A percentile compares a stretch with the other conserved stretches of the same genome.
Conservation (phyloP, 92 coral and sea anemone genomes). For the Isaurus tuberculatus region DNA sequence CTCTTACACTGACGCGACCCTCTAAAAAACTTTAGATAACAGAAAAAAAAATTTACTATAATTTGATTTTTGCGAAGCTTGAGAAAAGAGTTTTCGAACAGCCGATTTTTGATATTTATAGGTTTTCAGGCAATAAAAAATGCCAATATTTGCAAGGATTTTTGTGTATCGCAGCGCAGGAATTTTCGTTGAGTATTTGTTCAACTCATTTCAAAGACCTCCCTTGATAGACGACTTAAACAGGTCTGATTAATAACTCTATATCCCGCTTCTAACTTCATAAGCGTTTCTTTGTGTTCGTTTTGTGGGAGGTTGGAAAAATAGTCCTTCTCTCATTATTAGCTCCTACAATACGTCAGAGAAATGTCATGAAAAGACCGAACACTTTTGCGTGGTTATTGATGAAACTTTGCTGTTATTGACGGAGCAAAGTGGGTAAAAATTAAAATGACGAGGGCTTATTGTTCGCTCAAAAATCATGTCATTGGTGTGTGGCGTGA, state of each 20-base stretch:
- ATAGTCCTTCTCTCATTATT: not conserved
- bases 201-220: constrained; percentile 34
- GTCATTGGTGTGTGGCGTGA: constrained; percentile 54
- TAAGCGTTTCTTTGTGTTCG: constrained; percentile 25
- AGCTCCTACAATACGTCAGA: constrained; percentile 21
- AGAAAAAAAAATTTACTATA: no score
- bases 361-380: constrained; percentile 31
- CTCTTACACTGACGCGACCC: no score
- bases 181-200: constrained; percentile 21
- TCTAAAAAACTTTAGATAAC: no score
- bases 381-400: constrained; percentile 40
- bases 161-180: constrained; percentile 37
- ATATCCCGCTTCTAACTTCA: constrained; percentile 22
- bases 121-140: no score
- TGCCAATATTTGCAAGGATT: not conserved
- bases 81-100: no score
- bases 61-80: no score
- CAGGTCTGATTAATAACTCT: constrained; percentile 35
- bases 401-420: constrained; percentile 49
- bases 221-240: constrained; percentile 36
- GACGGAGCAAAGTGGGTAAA: constrained; percentile 66
- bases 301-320: constrained; percentile 27
- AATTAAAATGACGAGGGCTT: constrained; percentile 51
- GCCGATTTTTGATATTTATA: no score
- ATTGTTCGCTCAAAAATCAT: constrained; percentile 55